These are phyloP conservation scores for Collichthys lucidus DNA, from an alignment of 2,113 vertebrate genomes.

Conservation along the genomic window DNA sequence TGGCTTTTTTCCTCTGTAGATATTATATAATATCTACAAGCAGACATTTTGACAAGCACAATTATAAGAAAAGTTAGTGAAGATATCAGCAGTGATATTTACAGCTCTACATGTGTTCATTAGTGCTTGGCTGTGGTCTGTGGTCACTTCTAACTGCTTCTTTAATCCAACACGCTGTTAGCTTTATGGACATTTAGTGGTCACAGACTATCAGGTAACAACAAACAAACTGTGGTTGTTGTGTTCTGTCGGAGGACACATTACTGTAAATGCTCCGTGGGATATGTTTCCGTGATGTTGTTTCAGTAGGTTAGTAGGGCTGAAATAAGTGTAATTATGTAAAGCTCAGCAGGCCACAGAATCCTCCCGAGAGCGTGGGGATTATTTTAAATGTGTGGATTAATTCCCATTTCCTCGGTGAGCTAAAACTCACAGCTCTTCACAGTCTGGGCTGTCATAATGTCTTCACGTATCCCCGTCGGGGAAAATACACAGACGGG, in stretches of 20 bases:
- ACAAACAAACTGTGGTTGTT: slow-evolving; percentile 6
- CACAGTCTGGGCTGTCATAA: slow-evolving; percentile 28
- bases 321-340: slow-evolving; percentile 50
- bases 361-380: slow-evolving; percentile 24
- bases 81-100: neutral
- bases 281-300: slow-evolving; percentile 29
- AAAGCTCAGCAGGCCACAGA: slow-evolving; percentile 26
- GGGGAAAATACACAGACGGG: slow-evolving; percentile 16
- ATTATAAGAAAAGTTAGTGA: neutral
- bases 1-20: neutral
- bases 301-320: slow-evolving; percentile 58
- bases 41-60: neutral
- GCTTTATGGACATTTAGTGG: slow-evolving; percentile 6
- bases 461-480: slow-evolving; percentile 10
- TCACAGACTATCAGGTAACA: slow-evolving; percentile 34
- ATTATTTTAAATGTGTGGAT: slow-evolving; percentile 60
- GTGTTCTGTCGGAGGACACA: neutral
- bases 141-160: slow-evolving; percentile 9
- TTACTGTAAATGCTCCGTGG: slow-evolving; percentile 25
- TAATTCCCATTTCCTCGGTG: slow-evolving; percentile 33
- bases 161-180: slow-evolving; percentile 26
- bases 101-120: neutral
- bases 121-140: neutral
- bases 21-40: neutral
- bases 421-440: slow-evolving; percentile 37